These are phyloP conservation scores for Cordilura impudica DNA, from an alignment of 2,888 invertebrate species.

Conservation along the genomic window DNA sequence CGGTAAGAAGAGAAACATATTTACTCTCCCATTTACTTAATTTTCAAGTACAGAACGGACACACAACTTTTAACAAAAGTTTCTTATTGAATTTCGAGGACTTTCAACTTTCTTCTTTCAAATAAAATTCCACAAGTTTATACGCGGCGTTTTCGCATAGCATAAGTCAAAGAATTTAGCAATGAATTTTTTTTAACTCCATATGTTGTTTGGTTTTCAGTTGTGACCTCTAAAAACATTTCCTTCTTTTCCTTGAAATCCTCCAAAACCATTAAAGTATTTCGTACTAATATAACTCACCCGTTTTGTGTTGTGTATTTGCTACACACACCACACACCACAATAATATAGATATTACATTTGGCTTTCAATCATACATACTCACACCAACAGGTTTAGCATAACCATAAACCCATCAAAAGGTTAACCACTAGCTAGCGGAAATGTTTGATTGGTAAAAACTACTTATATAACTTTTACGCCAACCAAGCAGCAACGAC, in stretches of 20 bases:
- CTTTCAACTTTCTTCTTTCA: too few species aligned
- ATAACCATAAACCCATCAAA: constrained; percentile 21
- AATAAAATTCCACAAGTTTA: too few species aligned
- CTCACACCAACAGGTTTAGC: constrained; percentile 18
- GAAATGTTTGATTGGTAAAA: constrained; percentile 45
- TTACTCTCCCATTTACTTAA: too few species aligned
- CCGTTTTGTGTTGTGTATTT: background rate
- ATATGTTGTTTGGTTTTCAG: background rate
- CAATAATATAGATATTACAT: constrained; percentile 16
- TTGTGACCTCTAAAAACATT: background rate
- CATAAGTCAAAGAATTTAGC: background rate
- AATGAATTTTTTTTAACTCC: background rate
- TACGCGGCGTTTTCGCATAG: too few species aligned
- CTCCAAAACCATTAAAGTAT: too few species aligned
- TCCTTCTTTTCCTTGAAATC: too few species aligned
- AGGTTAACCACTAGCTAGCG: constrained; percentile 47
- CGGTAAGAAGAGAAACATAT: too few species aligned
- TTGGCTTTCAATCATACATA: constrained; percentile 39
- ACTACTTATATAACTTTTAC: constrained; percentile 22
- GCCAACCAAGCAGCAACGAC: background rate
- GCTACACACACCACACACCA: background rate
- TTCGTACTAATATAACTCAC: background rate
- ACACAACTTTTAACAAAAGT: too few species aligned
- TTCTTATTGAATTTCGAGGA: too few species aligned
- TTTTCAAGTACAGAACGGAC: too few species aligned